Percentiles rank a stretch among this genome's conserved stretches.
Conservation (phyloP, 2,888 invertebrate genomes). For the Lepeophtheirus nordmannii region DNA sequence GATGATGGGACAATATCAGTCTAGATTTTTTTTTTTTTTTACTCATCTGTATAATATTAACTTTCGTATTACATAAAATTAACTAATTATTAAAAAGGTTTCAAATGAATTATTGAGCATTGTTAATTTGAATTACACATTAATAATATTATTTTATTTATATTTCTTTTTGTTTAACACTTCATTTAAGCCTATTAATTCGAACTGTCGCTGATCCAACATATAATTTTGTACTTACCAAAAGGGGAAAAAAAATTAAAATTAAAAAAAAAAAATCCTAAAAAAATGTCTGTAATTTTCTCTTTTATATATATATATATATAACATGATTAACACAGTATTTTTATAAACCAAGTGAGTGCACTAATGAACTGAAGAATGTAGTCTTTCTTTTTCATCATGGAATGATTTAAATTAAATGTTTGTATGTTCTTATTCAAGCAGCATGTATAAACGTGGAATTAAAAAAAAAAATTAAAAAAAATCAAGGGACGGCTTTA, state of each 20-base stretch:
- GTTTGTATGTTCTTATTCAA: not conserved
- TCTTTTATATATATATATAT: not conserved
- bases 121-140: not conserved
- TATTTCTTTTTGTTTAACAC: too few relatives aligned
- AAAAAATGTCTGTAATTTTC: not conserved
- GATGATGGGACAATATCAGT: not conserved
- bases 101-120: not conserved
- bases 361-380: not conserved
- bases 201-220: too few relatives aligned
- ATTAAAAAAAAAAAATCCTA: not conserved
- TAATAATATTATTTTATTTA: not conserved
- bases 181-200: too few relatives aligned
- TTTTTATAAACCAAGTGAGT: not conserved
- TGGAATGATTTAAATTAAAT: conserved; percentile 1
- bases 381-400: not conserved
- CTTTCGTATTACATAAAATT: not conserved
- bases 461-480: not conserved
- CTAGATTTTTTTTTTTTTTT: not conserved
- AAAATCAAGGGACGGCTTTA: not conserved
- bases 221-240: too few relatives aligned
- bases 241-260: too few relatives aligned
- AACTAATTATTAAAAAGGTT: not conserved
- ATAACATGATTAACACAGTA: not conserved
- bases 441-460: conserved; percentile 1
- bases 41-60: not conserved